These are phyloP conservation scores for Labeo catla DNA, from an alignment of 2,113 vertebrate species.

Conservation along the genomic window DNA sequence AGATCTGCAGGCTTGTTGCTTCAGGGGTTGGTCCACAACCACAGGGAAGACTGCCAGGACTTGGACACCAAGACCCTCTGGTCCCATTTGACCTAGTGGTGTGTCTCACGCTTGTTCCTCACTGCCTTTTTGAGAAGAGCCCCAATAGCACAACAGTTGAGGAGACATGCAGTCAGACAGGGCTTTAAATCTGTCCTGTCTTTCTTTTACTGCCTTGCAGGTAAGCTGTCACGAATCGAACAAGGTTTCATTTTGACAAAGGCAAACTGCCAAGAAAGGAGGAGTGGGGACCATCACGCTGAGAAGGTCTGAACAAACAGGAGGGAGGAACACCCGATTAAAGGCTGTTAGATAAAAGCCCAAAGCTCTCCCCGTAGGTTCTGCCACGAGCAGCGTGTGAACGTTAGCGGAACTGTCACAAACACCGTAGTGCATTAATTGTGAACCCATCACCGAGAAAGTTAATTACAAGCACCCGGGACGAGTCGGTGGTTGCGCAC, in stretches of 20 bases:
- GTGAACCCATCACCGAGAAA: constrained; percentile 55
- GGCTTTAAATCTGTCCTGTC: not conserved
- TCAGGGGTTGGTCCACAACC: constrained; percentile 50
- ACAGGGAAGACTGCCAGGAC: constrained; percentile 57
- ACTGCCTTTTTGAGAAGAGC: constrained; percentile 26
- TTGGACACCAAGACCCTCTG: constrained; percentile 38
- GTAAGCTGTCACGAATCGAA: constrained; percentile 29
- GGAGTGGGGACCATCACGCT: constrained; percentile 40
- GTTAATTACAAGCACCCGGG: constrained; percentile 67
- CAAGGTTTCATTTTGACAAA: constrained; percentile 52
- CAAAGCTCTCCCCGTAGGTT: constrained; percentile 19
- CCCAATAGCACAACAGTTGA: constrained; percentile 1
- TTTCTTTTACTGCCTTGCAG: constrained; percentile 12
- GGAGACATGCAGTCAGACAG: constrained; percentile 42
- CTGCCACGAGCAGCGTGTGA: constrained; percentile 39
- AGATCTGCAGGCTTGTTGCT: constrained; percentile 34
- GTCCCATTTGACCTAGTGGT: constrained; percentile 43
- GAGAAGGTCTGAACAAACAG: constrained; percentile 53
- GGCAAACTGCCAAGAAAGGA: constrained; percentile 50
- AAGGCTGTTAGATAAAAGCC: constrained; percentile 57
- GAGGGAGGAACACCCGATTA: constrained; percentile 54
- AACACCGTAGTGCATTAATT: constrained; percentile 66
- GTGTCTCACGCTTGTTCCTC: constrained; percentile 26
- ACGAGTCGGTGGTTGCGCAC: constrained; percentile 59
- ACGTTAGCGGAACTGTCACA: constrained; percentile 62